Percentiles rank a stretch among this genome's conserved stretches.
Conservation (phyloP, 2,888 invertebrate species). For the Mylabris sibirica region DNA sequence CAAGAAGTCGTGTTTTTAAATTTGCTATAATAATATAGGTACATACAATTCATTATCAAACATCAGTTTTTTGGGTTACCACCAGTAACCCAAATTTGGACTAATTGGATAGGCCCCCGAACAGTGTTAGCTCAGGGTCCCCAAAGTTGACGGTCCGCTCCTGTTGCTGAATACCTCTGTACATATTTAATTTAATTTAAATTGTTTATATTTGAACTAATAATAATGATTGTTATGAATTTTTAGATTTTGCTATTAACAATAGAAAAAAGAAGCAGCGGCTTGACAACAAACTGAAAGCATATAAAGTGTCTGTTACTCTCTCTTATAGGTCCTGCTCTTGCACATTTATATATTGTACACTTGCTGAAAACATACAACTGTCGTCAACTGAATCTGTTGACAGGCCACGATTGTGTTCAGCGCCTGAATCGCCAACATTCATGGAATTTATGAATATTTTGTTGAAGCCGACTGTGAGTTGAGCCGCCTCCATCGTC, state of each 20-base stretch:
- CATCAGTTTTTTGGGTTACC: too few relatives aligned
- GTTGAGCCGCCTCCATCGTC: background rate
- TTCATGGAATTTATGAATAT: slow-evolving; percentile 50
- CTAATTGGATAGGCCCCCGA: too few relatives aligned
- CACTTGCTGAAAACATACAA: slow-evolving; percentile 44
- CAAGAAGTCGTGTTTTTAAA: too few relatives aligned
- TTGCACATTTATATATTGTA: slow-evolving; percentile 26
- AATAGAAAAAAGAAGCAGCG: slow-evolving; percentile 42
- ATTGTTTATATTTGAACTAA: slow-evolving; percentile 7
- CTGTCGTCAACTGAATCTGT: slow-evolving; percentile 45
- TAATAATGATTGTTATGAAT: background rate
- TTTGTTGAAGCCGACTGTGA: slow-evolving; percentile 25
- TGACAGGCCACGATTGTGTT: slow-evolving; percentile 48
- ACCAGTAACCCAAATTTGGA: too few relatives aligned
- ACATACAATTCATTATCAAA: too few relatives aligned
- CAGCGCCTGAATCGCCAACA: slow-evolving; percentile 45
- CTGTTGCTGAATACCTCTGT: too few relatives aligned
- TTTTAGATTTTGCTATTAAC: slow-evolving; percentile 6
- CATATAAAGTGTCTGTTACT: slow-evolving; percentile 49
- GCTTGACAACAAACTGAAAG: slow-evolving; percentile 45
- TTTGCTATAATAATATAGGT: too few relatives aligned
- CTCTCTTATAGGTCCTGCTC: slow-evolving; percentile 48
- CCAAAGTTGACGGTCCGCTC: too few relatives aligned
- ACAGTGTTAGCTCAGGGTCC: too few relatives aligned
- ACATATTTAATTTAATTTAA: too few relatives aligned